phyloP scores from a whole-genome alignment of 1,140 invertebrate species.

The Calycopis cecrops region DNA sequence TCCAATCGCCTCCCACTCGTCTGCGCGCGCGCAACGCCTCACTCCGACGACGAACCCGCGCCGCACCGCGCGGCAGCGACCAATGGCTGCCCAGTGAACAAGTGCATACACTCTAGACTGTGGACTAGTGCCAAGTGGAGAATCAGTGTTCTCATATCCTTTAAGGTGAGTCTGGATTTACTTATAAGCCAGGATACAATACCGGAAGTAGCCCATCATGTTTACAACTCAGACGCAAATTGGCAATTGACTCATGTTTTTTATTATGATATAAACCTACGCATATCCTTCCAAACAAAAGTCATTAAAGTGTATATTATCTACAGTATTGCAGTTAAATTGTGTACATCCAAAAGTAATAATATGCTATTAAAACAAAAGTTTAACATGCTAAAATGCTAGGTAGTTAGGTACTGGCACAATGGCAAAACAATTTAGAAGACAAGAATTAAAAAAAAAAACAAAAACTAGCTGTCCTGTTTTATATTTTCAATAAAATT shows the following conservation, averaged over 20 bases:
- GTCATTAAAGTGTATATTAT: no score
- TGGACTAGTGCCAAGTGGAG: slow-evolving; percentile 34
- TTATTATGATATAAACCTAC: background rate
- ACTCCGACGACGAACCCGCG: slow-evolving; percentile 41
- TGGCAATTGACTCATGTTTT: background rate
- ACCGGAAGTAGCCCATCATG: background rate
- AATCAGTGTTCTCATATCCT: slow-evolving; percentile 26
- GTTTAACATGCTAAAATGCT: no score
- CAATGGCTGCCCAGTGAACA: slow-evolving; percentile 41
- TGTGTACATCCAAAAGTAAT: no score
- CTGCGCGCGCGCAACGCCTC: slow-evolving; percentile 51
- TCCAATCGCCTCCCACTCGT: slow-evolving; percentile 44
- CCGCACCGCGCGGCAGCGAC: slow-evolving; percentile 37
- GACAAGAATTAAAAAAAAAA: no score
- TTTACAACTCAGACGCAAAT: background rate
- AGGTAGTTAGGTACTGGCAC: no score
- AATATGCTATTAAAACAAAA: no score
- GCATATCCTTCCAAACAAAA: no score
- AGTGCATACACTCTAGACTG: no score
- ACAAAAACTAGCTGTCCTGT: no score
- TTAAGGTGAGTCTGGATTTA: slow-evolving; percentile 30
- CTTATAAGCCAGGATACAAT: background rate
- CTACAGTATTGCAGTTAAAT: no score
- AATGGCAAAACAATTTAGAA: no score
- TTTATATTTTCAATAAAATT: background rate